phyloP scores from a whole-genome alignment of 2,888 invertebrate species.

The Plemyria rubiginata region DNA sequence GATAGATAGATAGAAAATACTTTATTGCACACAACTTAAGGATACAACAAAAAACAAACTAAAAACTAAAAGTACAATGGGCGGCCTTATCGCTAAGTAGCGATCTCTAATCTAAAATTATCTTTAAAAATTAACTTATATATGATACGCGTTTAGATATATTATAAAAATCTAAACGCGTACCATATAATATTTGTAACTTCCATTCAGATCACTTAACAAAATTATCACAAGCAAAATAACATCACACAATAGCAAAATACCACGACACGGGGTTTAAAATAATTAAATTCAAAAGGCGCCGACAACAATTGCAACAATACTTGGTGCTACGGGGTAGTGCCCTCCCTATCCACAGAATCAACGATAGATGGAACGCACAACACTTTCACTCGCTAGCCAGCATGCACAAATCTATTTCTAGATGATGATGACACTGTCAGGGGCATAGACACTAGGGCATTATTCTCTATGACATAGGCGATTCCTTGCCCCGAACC shows the following conservation, averaged over 20 bases:
- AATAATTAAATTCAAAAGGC: conserved; percentile 39
- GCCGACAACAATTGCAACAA: conserved; percentile 46
- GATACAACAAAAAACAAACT: too few relatives aligned
- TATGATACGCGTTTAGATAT: too few relatives aligned
- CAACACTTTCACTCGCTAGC: conserved; percentile 4
- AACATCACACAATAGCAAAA: conserved; percentile 26
- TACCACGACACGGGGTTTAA: conserved; percentile 25
- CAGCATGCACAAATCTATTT: not conserved
- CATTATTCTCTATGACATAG: too few relatives aligned
- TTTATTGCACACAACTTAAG: too few relatives aligned
- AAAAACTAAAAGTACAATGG: too few relatives aligned
- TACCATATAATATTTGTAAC: not conserved
- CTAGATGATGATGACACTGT: not conserved
- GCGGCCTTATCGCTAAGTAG: too few relatives aligned
- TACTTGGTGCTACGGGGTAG: conserved; percentile 41
- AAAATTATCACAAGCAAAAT: conserved; percentile 25
- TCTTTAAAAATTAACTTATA: too few relatives aligned
- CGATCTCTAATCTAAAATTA: too few relatives aligned
- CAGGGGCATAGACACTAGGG: not conserved
- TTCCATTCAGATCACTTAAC: conserved; percentile 17
- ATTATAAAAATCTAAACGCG: too few relatives aligned
- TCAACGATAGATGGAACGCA: not conserved
- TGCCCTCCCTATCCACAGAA: conserved; percentile 18
- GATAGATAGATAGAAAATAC: too few relatives aligned
- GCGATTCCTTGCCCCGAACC: too few relatives aligned